A percentile compares a stretch with the other conserved stretches of the same genome.
Evolutionary conservation across 2,113 vertebrate species (phyloP).

Genomic region (Tychaedon coryphoeus): DNA sequence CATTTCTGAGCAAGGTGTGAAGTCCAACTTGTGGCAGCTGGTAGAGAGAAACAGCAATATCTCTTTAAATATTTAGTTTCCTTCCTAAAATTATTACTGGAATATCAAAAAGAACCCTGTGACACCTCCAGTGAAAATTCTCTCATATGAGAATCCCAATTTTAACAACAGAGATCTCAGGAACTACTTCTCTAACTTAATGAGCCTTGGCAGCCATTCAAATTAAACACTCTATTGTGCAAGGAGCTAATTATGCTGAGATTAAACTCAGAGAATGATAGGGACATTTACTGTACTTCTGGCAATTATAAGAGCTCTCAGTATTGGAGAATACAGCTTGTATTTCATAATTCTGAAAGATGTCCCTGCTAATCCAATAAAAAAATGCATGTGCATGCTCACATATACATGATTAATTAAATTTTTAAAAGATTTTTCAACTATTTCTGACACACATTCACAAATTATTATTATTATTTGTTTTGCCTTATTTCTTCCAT

Average conservation of each 20-base stretch:
- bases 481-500: background rate
- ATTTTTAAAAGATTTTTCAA: conserved; percentile 34
- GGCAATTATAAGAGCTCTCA: conserved; percentile 64
- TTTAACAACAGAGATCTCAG: conserved; percentile 73
- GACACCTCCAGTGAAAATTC: conserved; percentile 46
- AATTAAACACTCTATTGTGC: conserved; percentile 79
- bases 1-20: background rate
- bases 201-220: conserved; percentile 77
- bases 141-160: conserved; percentile 40
- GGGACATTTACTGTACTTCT: conserved; percentile 71
- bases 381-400: conserved; percentile 1
- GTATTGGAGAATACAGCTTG: conserved; percentile 54
- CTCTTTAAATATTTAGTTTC: conserved; percentile 52
- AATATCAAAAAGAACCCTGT: conserved; percentile 27
- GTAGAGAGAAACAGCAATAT: background rate
- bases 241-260: conserved; percentile 78
- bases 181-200: conserved; percentile 75
- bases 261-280: conserved; percentile 75
- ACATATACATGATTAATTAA: conserved; percentile 28
- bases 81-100: conserved; percentile 40
- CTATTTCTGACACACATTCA: background rate
- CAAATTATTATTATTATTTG: conserved; percentile 47
- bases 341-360: conserved; percentile 66
- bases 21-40: background rate
- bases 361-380: conserved; percentile 47